phyloP scores from a whole-genome alignment of 1,140 invertebrate species.

The Lithobius niger region DNA sequence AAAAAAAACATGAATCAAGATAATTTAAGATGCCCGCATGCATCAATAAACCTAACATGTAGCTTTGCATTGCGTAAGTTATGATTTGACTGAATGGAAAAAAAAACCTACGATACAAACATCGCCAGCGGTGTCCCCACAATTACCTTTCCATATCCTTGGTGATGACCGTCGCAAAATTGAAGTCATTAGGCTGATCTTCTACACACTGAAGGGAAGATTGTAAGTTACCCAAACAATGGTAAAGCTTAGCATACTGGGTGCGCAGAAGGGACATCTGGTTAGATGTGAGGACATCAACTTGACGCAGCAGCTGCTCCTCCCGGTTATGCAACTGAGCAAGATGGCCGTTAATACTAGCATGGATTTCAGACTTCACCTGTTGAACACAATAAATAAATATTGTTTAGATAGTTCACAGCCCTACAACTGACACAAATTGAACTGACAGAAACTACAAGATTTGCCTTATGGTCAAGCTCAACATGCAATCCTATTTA shows the following conservation, averaged over 20 bases:
- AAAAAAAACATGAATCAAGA: too few species aligned
- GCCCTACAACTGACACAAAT: too few species aligned
- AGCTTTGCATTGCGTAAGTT: not conserved
- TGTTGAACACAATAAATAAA: too few species aligned
- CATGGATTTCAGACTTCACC: not conserved
- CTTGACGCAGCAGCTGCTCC: not conserved
- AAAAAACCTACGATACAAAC: too few species aligned
- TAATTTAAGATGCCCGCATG: too few species aligned
- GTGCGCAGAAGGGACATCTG: not conserved
- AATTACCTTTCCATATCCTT: not conserved
- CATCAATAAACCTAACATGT: too few species aligned
- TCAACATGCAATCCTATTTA: too few species aligned
- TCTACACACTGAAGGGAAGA: not conserved
- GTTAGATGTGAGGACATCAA: not conserved
- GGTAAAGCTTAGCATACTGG: not conserved
- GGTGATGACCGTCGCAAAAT: not conserved
- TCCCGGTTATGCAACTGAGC: not conserved
- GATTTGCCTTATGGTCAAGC: too few species aligned
- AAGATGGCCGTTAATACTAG: slow-evolving; percentile 16
- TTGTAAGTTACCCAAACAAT: not conserved
- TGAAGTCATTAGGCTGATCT: not conserved
- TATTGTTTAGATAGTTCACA: too few species aligned
- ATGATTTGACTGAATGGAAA: not conserved
- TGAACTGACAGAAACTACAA: too few species aligned
- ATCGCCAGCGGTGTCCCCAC: too few species aligned